Conservation (phyloP, 2,113 vertebrate genomes). For the Hydropotes inermis region DNA sequence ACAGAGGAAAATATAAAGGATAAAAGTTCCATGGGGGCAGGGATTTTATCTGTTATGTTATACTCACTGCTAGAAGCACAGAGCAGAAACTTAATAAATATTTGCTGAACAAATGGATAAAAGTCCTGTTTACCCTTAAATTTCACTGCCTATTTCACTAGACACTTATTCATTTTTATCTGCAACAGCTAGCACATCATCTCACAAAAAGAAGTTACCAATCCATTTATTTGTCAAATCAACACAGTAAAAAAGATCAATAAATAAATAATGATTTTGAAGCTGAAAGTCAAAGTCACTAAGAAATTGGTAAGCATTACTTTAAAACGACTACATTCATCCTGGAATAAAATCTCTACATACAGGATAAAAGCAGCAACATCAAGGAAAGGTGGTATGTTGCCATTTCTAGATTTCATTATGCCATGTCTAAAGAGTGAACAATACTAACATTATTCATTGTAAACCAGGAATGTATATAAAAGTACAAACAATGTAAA, state of each 20-base stretch:
- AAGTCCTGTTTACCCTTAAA: slow-evolving; percentile 31
- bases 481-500: slow-evolving; percentile 34
- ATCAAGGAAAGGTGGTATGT: not conserved
- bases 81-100: slow-evolving; percentile 16
- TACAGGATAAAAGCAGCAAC: not conserved
- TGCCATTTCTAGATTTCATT: slow-evolving; percentile 29
- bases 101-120: slow-evolving; percentile 3
- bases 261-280: not conserved
- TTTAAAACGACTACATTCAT: slow-evolving; percentile 11
- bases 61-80: not conserved
- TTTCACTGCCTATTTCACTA: slow-evolving; percentile 5
- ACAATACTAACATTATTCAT: not conserved
- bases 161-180: slow-evolving; percentile 18
- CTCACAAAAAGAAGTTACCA: slow-evolving; percentile 25
- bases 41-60: slow-evolving; percentile 3
- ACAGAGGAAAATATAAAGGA: slow-evolving; percentile 25
- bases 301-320: not conserved
- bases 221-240: slow-evolving; percentile 32
- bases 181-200: not conserved
- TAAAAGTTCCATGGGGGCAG: not conserved
- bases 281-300: slow-evolving; percentile 7
- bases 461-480: not conserved
- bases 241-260: not conserved
- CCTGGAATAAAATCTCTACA: not conserved
- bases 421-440: not conserved